Evolutionary conservation across 2,888 invertebrate genomes (phyloP).

Genomic region (Maniola hyperantus): DNA sequence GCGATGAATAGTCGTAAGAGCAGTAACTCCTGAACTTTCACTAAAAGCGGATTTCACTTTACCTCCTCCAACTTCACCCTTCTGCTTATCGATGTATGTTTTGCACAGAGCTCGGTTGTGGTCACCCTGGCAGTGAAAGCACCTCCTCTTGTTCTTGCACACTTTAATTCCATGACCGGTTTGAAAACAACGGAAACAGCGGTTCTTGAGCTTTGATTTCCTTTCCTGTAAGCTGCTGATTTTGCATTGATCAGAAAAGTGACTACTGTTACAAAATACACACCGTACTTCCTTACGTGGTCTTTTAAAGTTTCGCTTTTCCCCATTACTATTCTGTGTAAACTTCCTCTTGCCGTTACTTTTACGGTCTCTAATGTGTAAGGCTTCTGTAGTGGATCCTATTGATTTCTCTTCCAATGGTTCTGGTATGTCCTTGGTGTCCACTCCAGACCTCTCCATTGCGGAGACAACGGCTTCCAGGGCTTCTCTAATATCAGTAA

Average conservation of each 20-base stretch:
- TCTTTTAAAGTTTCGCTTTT: background rate
- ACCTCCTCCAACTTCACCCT: too few relatives aligned
- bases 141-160: background rate
- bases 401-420: too few relatives aligned
- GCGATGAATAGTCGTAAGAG: too few relatives aligned
- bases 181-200: background rate
- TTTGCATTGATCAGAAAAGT: background rate
- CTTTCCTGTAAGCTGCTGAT: background rate
- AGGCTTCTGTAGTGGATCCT: too few relatives aligned
- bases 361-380: too few relatives aligned
- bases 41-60: too few relatives aligned
- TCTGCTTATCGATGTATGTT: background rate
- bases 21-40: too few relatives aligned
- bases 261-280: background rate
- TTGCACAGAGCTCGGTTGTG: background rate
- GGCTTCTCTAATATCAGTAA: too few relatives aligned
- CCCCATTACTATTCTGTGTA: background rate
- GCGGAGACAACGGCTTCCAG: too few relatives aligned
- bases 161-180: background rate
- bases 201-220: background rate
- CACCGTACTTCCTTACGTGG: background rate
- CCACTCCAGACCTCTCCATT: too few relatives aligned
- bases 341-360: background rate
- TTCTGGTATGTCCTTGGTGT: too few relatives aligned
- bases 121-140: background rate